Base-by-base conservation (phyloP, 2,888 invertebrate genomes). In the Philereme transversata region DNA sequence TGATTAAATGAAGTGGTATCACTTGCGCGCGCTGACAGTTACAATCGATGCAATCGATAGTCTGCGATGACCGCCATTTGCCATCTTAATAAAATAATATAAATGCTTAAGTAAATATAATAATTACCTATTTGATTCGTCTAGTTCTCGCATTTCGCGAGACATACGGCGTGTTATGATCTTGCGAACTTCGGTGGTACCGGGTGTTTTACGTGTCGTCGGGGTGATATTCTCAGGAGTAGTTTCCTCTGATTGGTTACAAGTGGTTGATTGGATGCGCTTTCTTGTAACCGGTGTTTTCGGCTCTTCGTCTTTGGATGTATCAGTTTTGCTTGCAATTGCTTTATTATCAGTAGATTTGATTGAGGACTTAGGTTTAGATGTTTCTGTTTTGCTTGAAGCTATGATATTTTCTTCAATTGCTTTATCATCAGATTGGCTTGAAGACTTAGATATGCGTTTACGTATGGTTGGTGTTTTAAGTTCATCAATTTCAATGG, bases 101-200 rank as follows among this genome's bases (percentile, higher is more conserved):
- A 22, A 22, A 22, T 22, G 3, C 22, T 2, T 22, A 22, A 1
- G 1, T 22, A 22, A 22, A 3, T 22, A 22, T 22, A 22, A 22
- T 22, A 22, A 22, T 22, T 22, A 59, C 48, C 57, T 60, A 11
- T 77, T 81, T 2, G 81, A 79, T 43, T 86, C 84, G 10, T 87
- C 86, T 1, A 74, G 54, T 52, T 76, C 83, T 41, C 81, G 87
- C 60, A 88, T 73, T 65, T 91, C 91, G 65, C 79, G 83, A 0
- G 91, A 90, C n/a, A 84, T 83, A 0, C 89, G 78, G 58, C 90
- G 73, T 0, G 90, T 90, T 10, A 91, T 75, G 6, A 91, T 88
- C 61, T 80, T 85, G 43, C 88, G 77, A 0, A 83, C 74, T 79
- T 90, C 90, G 1, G 78, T 69, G 41, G 78, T 83, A 0, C 79